Base-by-base conservation (phyloP, 2,113 vertebrate species). In the Pelvicachromis taeniatus region DNA sequence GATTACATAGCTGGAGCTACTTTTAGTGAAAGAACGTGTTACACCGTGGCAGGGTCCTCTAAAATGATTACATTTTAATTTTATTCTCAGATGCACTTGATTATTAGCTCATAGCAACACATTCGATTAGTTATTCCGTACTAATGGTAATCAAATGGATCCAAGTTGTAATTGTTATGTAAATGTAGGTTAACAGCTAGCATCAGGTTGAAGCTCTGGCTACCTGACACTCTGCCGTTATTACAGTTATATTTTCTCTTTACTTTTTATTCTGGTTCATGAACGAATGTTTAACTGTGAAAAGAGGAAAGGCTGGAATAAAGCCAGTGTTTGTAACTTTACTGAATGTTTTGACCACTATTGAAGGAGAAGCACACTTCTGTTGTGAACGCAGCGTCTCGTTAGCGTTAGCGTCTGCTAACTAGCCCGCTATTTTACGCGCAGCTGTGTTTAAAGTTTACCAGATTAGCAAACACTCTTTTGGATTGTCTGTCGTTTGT, bases 401-500 rank as follows among this genome's bases (percentile, higher is more conserved):
- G 63, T 86, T 73, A 77, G 56, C 13, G 63, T 86, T 73, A 77
- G 56, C 48, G 19, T 40, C 29, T 73, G 83, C 89, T 93, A 85
- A 78, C 70, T 82, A 87, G 78, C 84, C 17, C 40, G 77, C 61
- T 78, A 63, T 68, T 80, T 78, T 80, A 77, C 23, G n/a, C 29
- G 5, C 87, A 82, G 80, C 88, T 86, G 68, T 78, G 81, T 87
- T 81, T 85, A 2, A 89, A 61, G 88, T 93, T 91, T 83, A 91
- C 85, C 52, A 58, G 81, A 83, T 21, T 52, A 75, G 75, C 81
- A 89, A 90, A 73, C 33, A 23, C 45, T 80, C 17, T 33, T 70
- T 75, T 4, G n/a, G 8, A 6, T 82, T 77, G 19, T 78, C 10
- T 80, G 4, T 78, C 1, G 21, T 14, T 79, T 16, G 12, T 26